Evolutionary conservation across 2,888 invertebrate genomes (phyloP).

Genomic region (Gastracanthus pulcherrimus): DNA sequence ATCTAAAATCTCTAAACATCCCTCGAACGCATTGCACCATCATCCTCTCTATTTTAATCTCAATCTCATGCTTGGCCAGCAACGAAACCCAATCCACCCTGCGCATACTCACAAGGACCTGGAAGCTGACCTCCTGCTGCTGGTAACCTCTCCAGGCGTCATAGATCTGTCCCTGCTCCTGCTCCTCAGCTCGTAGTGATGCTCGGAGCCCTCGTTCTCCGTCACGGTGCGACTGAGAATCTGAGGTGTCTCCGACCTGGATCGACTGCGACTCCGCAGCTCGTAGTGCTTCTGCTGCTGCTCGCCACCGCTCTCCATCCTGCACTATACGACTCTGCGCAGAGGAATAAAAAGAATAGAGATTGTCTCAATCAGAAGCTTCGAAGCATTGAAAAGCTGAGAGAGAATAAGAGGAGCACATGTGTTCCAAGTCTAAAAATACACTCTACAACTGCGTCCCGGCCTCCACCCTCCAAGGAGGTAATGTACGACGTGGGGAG

Average conservation of each 20-base stretch:
- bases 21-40: neutral
- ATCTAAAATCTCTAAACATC: neutral
- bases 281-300: slow-evolving; percentile 71
- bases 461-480: slow-evolving; percentile 34
- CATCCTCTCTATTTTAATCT: neutral
- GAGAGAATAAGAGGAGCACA: slow-evolving; percentile 5
- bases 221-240: slow-evolving; percentile 58
- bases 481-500: neutral
- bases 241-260: slow-evolving; percentile 73
- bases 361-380: neutral
- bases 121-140: slow-evolving; percentile 67
- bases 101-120: slow-evolving; percentile 63
- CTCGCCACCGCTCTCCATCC: slow-evolving; percentile 69
- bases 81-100: neutral
- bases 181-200: slow-evolving; percentile 70
- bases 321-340: neutral
- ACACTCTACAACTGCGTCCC: slow-evolving; percentile 32
- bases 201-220: slow-evolving; percentile 68
- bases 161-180: slow-evolving; percentile 70
- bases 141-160: slow-evolving; percentile 71
- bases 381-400: neutral
- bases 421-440: neutral
- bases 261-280: slow-evolving; percentile 72
- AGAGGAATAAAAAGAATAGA: neutral
- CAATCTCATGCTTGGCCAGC: too few relatives aligned